A percentile compares a stretch with the other conserved stretches of the same genome.
Conservation (phyloP, 2,888 invertebrate genomes). For the Leptopilina syphax region DNA sequence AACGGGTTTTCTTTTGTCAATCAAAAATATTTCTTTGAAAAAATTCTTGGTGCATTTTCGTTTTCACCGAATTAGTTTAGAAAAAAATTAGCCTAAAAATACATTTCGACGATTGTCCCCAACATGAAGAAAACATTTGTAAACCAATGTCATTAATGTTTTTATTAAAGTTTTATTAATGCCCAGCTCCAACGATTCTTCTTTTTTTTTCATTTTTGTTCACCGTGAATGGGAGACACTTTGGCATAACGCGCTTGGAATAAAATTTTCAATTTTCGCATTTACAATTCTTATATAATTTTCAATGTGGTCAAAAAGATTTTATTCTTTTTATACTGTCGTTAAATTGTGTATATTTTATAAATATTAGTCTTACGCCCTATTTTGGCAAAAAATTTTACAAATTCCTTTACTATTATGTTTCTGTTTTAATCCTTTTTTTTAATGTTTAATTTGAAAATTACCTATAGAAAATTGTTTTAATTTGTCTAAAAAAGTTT, state of each 20-base stretch:
- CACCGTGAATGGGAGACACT: slow-evolving; percentile 40
- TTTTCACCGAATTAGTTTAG: too few species aligned
- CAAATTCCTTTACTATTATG: slow-evolving; percentile 56
- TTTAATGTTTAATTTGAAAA: neutral
- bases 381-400: slow-evolving; percentile 68
- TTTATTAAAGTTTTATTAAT: neutral
- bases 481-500: slow-evolving; percentile 30
- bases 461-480: slow-evolving; percentile 34
- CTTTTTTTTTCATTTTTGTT: too few species aligned
- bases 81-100: too few species aligned
- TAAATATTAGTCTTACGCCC: slow-evolving; percentile 69
- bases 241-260: slow-evolving; percentile 51
- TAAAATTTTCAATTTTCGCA: slow-evolving; percentile 60
- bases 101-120: too few species aligned
- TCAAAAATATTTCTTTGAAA: too few species aligned
- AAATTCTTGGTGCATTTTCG: too few species aligned
- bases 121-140: too few species aligned
- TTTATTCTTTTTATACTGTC: slow-evolving; percentile 49
- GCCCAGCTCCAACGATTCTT: slow-evolving; percentile 29
- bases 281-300: slow-evolving; percentile 65
- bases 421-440: slow-evolving; percentile 30
- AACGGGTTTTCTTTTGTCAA: too few species aligned
- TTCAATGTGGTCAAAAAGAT: slow-evolving; percentile 45
- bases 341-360: slow-evolving; percentile 53
- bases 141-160: too few species aligned